Evolutionary conservation across 2,113 vertebrate genomes (phyloP).

Genomic region (Barnardius zonarius): DNA sequence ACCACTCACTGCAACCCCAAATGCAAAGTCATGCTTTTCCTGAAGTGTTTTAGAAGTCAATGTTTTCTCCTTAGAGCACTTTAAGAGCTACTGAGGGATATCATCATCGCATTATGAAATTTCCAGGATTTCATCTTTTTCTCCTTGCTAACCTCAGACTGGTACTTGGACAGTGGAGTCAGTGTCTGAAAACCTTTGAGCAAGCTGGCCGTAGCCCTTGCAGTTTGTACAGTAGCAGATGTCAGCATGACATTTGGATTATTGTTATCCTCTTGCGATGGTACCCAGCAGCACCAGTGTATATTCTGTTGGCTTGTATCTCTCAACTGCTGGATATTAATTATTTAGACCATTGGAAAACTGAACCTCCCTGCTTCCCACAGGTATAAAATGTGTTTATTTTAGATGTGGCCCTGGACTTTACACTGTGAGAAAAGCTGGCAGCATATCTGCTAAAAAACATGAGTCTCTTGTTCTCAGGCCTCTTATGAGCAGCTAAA

Average conservation of each 20-base stretch:
- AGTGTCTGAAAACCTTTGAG: background rate
- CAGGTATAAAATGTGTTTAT: background rate
- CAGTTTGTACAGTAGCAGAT: background rate
- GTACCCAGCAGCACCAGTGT: background rate
- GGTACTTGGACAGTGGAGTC: background rate
- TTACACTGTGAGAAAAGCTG: background rate
- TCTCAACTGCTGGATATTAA: background rate
- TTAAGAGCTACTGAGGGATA: background rate
- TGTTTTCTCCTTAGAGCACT: background rate
- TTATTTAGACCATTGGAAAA: conserved; percentile 16
- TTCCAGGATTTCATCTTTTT: background rate
- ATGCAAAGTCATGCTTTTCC: background rate
- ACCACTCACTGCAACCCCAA: background rate
- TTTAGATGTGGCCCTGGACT: background rate
- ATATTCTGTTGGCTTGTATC: background rate
- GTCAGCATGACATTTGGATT: background rate
- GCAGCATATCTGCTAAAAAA: background rate
- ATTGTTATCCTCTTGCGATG: background rate
- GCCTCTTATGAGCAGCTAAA: background rate
- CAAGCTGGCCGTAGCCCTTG: background rate
- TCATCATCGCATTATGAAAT: background rate
- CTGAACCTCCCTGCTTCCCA: background rate
- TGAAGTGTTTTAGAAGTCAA: background rate
- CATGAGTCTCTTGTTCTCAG: background rate
- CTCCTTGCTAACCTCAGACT: background rate